A percentile compares a stretch with the other conserved stretches of the same genome.
Conservation (phyloP, 2,797 vertebrate genomes). For the Triplophysa yarkandensis region DNA sequence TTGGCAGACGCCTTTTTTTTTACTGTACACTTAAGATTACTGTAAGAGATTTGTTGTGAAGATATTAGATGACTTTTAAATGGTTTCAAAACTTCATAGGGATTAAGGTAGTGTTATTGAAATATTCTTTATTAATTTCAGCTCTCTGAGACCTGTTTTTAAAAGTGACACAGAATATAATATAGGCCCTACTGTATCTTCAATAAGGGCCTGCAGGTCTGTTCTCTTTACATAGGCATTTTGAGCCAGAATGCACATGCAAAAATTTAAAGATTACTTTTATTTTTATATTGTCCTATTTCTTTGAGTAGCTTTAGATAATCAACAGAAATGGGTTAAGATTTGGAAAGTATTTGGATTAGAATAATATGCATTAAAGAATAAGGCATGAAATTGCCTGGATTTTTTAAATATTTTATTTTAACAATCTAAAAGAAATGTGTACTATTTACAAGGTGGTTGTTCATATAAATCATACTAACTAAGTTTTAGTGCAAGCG, state of each 20-base stretch:
- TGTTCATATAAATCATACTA: too few relatives aligned
- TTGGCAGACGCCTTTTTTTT: not conserved
- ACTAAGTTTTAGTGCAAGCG: too few relatives aligned
- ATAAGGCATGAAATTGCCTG: too few relatives aligned
- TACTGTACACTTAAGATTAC: not conserved
- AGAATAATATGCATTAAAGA: not conserved
- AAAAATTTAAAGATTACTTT: not conserved
- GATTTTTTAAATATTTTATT: too few relatives aligned
- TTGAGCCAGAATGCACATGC: not conserved
- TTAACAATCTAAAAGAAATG: too few relatives aligned
- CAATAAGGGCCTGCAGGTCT: not conserved
- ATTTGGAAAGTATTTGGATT: not conserved
- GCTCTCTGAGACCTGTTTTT: slow-evolving; percentile 5
- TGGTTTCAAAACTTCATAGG: too few relatives aligned
- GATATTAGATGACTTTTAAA: too few relatives aligned
- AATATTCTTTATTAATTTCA: not conserved
- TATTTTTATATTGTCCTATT: too few relatives aligned
- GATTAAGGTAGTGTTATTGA: not conserved
- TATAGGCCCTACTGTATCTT: not conserved
- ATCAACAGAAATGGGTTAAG: not conserved
- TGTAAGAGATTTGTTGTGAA: not conserved
- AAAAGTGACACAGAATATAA: not conserved
- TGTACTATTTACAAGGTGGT: too few relatives aligned
- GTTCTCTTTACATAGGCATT: not conserved
- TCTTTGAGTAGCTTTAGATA: not conserved